Evolutionary conservation across 1,140 invertebrate species (phyloP), one percentile per base, ranked within the genome.

Genomic region (Lepeophtheirus salmonis): DNA sequence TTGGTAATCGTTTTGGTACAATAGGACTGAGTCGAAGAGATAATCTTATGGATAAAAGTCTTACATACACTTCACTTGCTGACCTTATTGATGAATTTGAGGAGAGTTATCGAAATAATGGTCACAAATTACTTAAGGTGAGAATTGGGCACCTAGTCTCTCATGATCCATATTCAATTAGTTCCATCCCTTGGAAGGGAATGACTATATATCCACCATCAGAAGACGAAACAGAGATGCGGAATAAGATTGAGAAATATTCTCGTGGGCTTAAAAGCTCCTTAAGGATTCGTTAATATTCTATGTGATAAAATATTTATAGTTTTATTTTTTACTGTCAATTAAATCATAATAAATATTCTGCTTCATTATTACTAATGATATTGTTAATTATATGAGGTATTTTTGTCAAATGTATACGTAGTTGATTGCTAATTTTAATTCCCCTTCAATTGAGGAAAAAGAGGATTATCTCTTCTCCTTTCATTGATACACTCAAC

Each of bases 1-100:
- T 69, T 63, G 66, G 63, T 58, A 70, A 71, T 6, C 58, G 60
- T 24, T 74, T 70, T 64, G 73, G 73, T 10, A 67, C 72, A 6
- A 62, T 74, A 30, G 73, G 73, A 4, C 69, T 74, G 67, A 73
- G 71, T 64, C 63, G 73, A 17, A 61, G 72, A 49, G 65, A 67
- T 12, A 70, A 73, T 60, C 68, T 74, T 21, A 74, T 73, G 70
- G 70, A 70, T 56, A 74, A 74, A 65, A 69, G 71, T 22, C 58
- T 74, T 2, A 21, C 24, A 13, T 50, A 20, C 30, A 20, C 57
- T 1, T 60, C 57, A 17, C 49, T 60, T 16, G 2, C 13, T 3
- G 57, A 60, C 16, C 16, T 57, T 3, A 41, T 57, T 14, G 26
- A 57, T 1, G 26, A 57, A 17, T 57, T 57, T 30, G 55, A 57